phyloP scores from a whole-genome alignment of 2,888 invertebrate species.

The Drosophila maculinotata region DNA sequence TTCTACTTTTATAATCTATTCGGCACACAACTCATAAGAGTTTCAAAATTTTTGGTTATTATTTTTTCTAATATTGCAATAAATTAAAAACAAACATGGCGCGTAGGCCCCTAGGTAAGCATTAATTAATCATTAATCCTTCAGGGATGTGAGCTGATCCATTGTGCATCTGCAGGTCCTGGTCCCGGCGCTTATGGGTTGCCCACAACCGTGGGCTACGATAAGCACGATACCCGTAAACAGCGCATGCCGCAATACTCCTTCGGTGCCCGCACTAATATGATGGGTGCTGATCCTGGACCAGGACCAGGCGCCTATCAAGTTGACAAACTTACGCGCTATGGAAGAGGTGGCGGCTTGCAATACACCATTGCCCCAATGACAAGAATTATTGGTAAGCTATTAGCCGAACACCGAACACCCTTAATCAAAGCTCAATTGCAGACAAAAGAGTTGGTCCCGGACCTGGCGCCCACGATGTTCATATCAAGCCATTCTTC shows the following conservation, averaged over 20 bases:
- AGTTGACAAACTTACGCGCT: slow-evolving; percentile 77
- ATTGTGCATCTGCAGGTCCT: slow-evolving; percentile 85
- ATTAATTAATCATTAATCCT: rapidly evolving
- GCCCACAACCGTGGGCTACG: slow-evolving; percentile 87
- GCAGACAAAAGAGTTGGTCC: slow-evolving; percentile 77
- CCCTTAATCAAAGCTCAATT: background rate
- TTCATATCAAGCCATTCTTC: slow-evolving; percentile 71
- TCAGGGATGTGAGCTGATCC: background rate
- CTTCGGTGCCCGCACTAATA: slow-evolving; percentile 70
- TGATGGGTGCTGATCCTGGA: slow-evolving; percentile 51
- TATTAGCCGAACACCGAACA: too few species aligned
- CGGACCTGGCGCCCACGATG: slow-evolving; percentile 82
- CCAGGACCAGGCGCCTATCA: slow-evolving; percentile 83
- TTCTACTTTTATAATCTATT: slow-evolving; percentile 19
- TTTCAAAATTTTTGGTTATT: slow-evolving; percentile 57
- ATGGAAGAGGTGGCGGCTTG: slow-evolving; percentile 66
- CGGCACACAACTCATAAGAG: slow-evolving; percentile 61
- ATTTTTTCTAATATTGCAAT: slow-evolving; percentile 76
- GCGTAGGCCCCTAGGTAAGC: slow-evolving; percentile 63
- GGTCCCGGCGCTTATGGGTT: slow-evolving; percentile 87
- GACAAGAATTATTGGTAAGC: slow-evolving; percentile 63
- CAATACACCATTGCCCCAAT: slow-evolving; percentile 86
- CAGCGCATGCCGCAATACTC: slow-evolving; percentile 85
- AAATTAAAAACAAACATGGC: slow-evolving; percentile 51
- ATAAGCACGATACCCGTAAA: slow-evolving; percentile 86